These are phyloP conservation scores for Drosophila bipectinata DNA, from an alignment of 1,140 invertebrate genomes.

Conservation along the genomic window DNA sequence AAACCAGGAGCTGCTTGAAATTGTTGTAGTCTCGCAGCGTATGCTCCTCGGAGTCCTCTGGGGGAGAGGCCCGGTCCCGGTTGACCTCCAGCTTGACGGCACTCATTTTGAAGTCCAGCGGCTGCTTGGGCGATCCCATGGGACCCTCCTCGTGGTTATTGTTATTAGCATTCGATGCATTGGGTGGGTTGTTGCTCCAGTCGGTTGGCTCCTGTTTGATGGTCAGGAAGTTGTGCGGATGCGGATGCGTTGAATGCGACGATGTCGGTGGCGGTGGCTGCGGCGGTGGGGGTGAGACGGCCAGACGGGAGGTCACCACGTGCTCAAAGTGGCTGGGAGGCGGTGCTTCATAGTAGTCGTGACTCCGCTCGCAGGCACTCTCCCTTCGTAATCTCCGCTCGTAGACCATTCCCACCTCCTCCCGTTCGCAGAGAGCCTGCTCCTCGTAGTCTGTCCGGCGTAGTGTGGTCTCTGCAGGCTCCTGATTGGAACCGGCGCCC, in stretches of 20 bases:
- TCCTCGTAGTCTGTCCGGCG: slow-evolving; percentile 60
- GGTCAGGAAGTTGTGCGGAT: slow-evolving; percentile 84
- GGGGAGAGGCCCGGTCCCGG: slow-evolving; percentile 33
- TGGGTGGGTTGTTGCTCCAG: slow-evolving; percentile 83
- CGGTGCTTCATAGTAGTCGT: slow-evolving; percentile 67
- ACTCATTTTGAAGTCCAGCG: slow-evolving; percentile 75
- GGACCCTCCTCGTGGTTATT: slow-evolving; percentile 52
- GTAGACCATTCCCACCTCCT: slow-evolving; percentile 62
- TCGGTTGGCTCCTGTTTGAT: slow-evolving; percentile 86
- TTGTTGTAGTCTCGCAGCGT: slow-evolving; percentile 73
- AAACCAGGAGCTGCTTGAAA: slow-evolving; percentile 87
- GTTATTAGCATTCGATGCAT: slow-evolving; percentile 47
- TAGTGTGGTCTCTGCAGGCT: slow-evolving; percentile 45
- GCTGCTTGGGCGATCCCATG: slow-evolving; percentile 67
- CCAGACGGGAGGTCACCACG: slow-evolving; percentile 49
- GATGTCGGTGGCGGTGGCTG: slow-evolving; percentile 42
- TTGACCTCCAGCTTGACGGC: slow-evolving; percentile 70
- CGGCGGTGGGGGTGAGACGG: slow-evolving; percentile 44
- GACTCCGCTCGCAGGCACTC: slow-evolving; percentile 65
- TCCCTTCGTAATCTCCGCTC: slow-evolving; percentile 70
- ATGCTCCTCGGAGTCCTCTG: slow-evolving; percentile 65
- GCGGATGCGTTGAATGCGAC: slow-evolving; percentile 52
- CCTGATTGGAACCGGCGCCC: slow-evolving; percentile 38
- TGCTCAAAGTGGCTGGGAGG: slow-evolving; percentile 61
- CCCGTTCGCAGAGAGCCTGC: slow-evolving; percentile 46